Conservation (phyloP, 2,888 invertebrate genomes). For the Stictocephala bisonia region DNA sequence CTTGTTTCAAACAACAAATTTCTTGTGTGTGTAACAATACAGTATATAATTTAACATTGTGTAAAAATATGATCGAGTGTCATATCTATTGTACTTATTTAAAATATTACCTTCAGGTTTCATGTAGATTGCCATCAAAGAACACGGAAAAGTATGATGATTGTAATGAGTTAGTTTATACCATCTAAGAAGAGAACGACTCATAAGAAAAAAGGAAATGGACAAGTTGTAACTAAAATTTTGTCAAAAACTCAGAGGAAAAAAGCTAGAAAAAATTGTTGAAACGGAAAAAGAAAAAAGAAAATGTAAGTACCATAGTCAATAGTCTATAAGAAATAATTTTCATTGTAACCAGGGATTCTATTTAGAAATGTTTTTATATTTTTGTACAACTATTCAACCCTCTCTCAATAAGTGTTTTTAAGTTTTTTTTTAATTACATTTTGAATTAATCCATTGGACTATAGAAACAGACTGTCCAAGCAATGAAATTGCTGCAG, state of each 20-base stretch:
- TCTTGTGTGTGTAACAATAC: too few species aligned
- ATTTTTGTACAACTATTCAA: not conserved
- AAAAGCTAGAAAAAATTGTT: slow-evolving; percentile 84
- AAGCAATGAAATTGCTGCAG: too few species aligned
- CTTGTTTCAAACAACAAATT: too few species aligned
- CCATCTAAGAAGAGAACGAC: slow-evolving; percentile 86
- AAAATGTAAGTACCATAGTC: slow-evolving; percentile 74
- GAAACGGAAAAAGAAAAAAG: slow-evolving; percentile 89
- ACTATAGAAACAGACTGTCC: too few species aligned
- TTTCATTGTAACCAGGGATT: not conserved
- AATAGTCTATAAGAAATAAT: not conserved
- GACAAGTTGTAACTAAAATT: slow-evolving; percentile 69
- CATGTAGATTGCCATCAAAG: slow-evolving; percentile 70
- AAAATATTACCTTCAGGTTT: slow-evolving; percentile 69
- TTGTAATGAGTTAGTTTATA: slow-evolving; percentile 82
- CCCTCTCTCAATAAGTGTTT: too few species aligned
- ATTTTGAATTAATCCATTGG: too few species aligned
- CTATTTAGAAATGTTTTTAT: not conserved
- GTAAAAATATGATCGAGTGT: not conserved
- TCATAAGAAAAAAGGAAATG: slow-evolving; percentile 71
- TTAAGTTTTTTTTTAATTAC: too few species aligned
- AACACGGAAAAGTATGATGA: slow-evolving; percentile 74
- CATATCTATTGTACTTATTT: slow-evolving; percentile 44
- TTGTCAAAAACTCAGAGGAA: slow-evolving; percentile 91
- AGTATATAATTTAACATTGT: too few species aligned